Percentiles rank a stretch among this genome's conserved stretches.
Conservation (phyloP, 2,888 invertebrate genomes). For the Synanthedon myopaeformis region DNA sequence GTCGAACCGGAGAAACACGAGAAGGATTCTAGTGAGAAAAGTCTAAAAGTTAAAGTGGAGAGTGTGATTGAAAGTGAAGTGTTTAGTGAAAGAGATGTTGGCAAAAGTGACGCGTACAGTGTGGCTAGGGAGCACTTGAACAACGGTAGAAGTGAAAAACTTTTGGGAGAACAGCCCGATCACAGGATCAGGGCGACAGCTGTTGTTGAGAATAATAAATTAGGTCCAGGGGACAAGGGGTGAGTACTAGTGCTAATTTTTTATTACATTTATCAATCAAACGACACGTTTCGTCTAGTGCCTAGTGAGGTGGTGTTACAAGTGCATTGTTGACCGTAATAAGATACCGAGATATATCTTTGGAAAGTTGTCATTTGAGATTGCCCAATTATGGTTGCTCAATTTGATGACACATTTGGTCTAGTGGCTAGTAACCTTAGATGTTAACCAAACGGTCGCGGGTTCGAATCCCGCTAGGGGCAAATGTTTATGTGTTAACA, state of each 20-base stretch:
- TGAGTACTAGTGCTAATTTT: slow-evolving; percentile 33
- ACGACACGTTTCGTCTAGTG: no score
- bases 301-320: no score
- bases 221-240: slow-evolving; percentile 71
- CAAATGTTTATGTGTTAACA: no score
- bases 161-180: slow-evolving; percentile 75
- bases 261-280: no score
- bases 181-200: slow-evolving; percentile 73
- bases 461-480: no score
- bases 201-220: slow-evolving; percentile 71
- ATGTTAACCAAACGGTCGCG: no score
- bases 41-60: slow-evolving; percentile 36
- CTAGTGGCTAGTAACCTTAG: no score
- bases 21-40: slow-evolving; percentile 56
- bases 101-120: slow-evolving; percentile 53
- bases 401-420: no score
- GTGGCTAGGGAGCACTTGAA: slow-evolving; percentile 53
- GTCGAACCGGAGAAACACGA: slow-evolving; percentile 51
- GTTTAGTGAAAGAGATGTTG: slow-evolving; percentile 58
- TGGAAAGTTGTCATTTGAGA: no score
- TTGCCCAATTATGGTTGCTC: no score
- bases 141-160: slow-evolving; percentile 81
- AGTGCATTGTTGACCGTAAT: no score
- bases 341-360: no score
- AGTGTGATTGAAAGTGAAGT: slow-evolving; percentile 39